Percentiles rank a stretch among this genome's conserved stretches.
Evolutionary conservation across 2,888 invertebrate genomes (phyloP).

Genomic region (Balanococcus diminutus): DNA sequence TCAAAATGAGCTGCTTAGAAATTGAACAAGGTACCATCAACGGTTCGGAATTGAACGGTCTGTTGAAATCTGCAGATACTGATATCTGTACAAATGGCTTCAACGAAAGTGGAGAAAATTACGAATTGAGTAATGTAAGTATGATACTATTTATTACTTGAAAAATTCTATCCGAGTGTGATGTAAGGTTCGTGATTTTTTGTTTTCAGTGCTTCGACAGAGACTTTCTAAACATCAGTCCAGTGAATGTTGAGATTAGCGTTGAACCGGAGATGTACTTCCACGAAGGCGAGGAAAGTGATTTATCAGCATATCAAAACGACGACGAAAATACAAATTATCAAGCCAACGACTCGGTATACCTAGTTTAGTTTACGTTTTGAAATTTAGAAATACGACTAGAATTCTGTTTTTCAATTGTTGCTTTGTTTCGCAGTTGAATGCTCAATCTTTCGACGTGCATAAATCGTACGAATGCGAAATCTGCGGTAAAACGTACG

Average conservation of each 20-base stretch:
- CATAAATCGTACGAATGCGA: conserved; percentile 53
- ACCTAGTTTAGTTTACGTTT: not conserved
- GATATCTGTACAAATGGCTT: conserved; percentile 24
- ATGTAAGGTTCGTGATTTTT: not conserved
- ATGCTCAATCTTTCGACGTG: not conserved
- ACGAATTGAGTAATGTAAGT: conserved; percentile 36
- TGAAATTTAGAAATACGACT: not conserved
- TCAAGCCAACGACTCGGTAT: not conserved
- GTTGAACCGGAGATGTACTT: conserved; percentile 50
- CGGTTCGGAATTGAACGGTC: conserved; percentile 30
- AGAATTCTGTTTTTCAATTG: not conserved
- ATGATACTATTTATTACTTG: not conserved
- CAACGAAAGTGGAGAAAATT: conserved; percentile 26
- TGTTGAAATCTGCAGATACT: not conserved
- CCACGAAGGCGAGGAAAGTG: conserved; percentile 46
- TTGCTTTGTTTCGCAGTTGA: not conserved
- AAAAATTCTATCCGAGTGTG: not conserved
- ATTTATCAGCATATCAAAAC: not conserved
- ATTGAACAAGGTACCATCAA: conserved; percentile 39
- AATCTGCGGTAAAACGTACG: conserved; percentile 56
- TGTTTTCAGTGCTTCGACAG: conserved; percentile 41
- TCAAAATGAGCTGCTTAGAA: conserved; percentile 48
- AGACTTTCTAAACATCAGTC: conserved; percentile 47
- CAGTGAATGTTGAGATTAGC: conserved; percentile 52
- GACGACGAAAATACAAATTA: not conserved